These are phyloP conservation scores for Ondatra zibethicus DNA, from an alignment of 2,113 vertebrate genomes.

Conservation along the genomic window DNA sequence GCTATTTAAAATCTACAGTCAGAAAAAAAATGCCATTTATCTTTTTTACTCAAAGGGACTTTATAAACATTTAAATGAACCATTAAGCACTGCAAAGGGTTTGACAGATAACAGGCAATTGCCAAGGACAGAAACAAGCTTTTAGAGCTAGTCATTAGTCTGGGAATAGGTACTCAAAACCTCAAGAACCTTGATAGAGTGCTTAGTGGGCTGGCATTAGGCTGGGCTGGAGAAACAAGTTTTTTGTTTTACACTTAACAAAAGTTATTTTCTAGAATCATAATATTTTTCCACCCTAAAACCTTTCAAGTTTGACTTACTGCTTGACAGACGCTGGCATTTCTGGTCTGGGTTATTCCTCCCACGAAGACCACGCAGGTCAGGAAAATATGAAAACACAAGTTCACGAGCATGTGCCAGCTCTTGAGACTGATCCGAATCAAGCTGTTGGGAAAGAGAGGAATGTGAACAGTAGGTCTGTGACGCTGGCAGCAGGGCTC, in stretches of 20 bases:
- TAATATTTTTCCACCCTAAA: not conserved
- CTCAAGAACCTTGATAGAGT: not conserved
- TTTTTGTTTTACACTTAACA: not conserved
- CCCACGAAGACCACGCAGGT: conserved; percentile 94
- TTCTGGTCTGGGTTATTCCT: conserved; percentile 94
- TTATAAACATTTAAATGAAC: conserved; percentile 23
- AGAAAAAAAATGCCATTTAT: conserved; percentile 54
- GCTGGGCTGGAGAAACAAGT: not conserved
- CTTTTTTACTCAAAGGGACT: not conserved
- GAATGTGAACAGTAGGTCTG: not conserved
- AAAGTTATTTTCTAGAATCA: not conserved
- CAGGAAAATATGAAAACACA: conserved; percentile 96
- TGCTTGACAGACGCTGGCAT: conserved; percentile 94
- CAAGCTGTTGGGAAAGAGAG: conserved; percentile 74
- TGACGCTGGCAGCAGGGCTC: not conserved
- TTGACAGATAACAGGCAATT: not conserved
- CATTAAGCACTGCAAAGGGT: not conserved
- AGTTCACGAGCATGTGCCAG: conserved; percentile 98
- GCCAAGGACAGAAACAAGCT: not conserved
- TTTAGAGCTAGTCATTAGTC: not conserved
- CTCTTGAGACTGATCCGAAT: conserved; percentile 96
- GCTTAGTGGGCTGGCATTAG: not conserved
- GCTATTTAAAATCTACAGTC: not conserved
- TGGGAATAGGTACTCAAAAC: not conserved
- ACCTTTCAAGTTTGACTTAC: conserved; percentile 87